phyloP scores from a whole-genome alignment of 2,113 vertebrate genomes.

The Halcyon senegalensis region DNA sequence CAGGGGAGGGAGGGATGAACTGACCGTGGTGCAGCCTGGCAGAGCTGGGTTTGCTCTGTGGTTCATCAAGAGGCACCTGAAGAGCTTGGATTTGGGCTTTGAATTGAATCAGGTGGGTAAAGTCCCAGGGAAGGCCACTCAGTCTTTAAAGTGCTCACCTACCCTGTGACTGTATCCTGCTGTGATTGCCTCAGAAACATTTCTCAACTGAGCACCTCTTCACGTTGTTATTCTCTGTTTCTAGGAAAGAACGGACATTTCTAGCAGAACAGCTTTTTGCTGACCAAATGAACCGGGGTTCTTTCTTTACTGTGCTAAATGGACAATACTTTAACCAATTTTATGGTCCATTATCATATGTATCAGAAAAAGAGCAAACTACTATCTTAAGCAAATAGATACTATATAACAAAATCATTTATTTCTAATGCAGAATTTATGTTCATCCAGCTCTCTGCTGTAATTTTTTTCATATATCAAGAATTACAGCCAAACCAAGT shows the following conservation, averaged over 20 bases:
- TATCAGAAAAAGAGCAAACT: not conserved
- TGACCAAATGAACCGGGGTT: not conserved
- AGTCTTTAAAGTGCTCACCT: not conserved
- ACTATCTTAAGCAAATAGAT: not conserved
- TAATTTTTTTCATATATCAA: not conserved
- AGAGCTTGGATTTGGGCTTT: not conserved
- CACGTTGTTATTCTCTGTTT: not conserved
- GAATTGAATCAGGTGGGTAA: not conserved
- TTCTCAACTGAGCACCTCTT: not conserved
- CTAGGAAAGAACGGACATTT: not conserved
- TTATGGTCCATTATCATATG: not conserved
- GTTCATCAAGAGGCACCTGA: not conserved
- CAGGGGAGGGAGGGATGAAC: not conserved
- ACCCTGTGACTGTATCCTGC: not conserved
- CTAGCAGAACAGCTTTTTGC: not conserved
- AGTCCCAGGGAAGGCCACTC: not conserved
- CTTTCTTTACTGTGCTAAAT: not conserved
- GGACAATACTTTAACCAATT: not conserved
- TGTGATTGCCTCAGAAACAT: fast-evolving
- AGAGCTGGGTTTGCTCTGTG: not conserved
- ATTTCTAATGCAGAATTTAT: not conserved
- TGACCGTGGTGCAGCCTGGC: not conserved
- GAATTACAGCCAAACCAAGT: slow-evolving; percentile 14
- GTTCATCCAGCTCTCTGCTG: not conserved
- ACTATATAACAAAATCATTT: not conserved